Evolutionary conservation across 1,140 invertebrate genomes (phyloP), one percentile per base, ranked within the genome.

Genomic region (Solenopsis invicta): DNA sequence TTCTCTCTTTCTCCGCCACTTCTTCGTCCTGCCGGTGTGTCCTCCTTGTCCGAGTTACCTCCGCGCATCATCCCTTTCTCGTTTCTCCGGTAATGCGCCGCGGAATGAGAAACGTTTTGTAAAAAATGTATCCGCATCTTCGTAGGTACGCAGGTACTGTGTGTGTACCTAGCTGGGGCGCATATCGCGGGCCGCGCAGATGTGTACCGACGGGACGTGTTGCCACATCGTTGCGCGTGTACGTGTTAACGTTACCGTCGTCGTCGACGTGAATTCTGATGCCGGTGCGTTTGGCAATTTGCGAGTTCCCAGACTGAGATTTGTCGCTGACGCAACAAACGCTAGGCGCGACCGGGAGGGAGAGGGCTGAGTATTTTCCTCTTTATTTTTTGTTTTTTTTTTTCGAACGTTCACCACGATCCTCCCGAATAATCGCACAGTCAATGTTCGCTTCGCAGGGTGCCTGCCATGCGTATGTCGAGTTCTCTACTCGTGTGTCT

Each of bases 21-120:
- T 67, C 41, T 56, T 78, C 84, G 80, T 85, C 86, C 86, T 37
- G 54, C 59, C 50, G 76, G 48, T 66, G 48, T 66, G 69, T 87
- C 86, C 81, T 89, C 78, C 89, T 89, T 85, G 82, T 87, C 89
- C 89, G 77, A 87, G 87, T 89, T 72, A 78, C 81, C 85, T 85
- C 67, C 81, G 91, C 90, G 92, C 88, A 91, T 92, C 93, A 93
- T 92, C 91, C 90, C 92, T 89, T 86, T 91, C 85, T 74, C 87
- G 85, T 93, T 92, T 89, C 89, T 90, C 90, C 84, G 77, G 78
- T 91, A 95, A 94, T 95, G 92, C 91, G 91, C 94, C 92, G 90
- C 92, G 93, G 93, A 94, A 95, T 95, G 94, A 95, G 94, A 94
- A 94, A 95, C 91, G 94, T 94, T 94, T 95, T 94, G 92, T 93